These are phyloP conservation scores for Clarias gariepinus DNA, from an alignment of 2,113 vertebrate species.

Conservation along the genomic window DNA sequence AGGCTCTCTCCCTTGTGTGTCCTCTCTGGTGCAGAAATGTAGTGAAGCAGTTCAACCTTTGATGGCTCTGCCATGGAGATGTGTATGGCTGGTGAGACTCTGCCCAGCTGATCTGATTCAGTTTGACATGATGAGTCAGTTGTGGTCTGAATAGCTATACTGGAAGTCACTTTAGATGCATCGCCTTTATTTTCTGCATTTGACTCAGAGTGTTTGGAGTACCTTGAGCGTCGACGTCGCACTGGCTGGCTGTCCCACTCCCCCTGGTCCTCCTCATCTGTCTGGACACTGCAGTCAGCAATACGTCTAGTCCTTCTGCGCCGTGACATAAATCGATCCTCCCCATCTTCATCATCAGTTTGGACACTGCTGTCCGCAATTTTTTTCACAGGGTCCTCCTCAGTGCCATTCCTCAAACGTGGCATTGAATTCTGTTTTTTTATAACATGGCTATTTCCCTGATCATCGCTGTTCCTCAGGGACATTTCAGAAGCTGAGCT, in stretches of 20 bases:
- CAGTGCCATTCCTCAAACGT: conserved; percentile 83
- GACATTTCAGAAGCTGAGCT: conserved; percentile 95
- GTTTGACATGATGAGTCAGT: conserved; percentile 96
- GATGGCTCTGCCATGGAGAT: conserved; percentile 88
- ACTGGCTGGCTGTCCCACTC: conserved; percentile 94
- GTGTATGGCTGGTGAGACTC: conserved; percentile 93
- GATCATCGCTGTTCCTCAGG: conserved; percentile 84
- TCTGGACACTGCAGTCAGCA: conserved; percentile 93
- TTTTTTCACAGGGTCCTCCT: conserved; percentile 82
- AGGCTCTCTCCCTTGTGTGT: conserved; percentile 92
- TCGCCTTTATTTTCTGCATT: conserved; percentile 81
- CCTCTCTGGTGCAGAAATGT: conserved; percentile 95
- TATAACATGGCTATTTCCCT: conserved; percentile 79
- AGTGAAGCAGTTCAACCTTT: conserved; percentile 90
- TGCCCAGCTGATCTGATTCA: conserved; percentile 85
- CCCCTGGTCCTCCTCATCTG: conserved; percentile 91
- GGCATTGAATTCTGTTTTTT: conserved; percentile 98
- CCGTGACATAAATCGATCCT: conserved; percentile 85
- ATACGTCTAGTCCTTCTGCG: conserved; percentile 87
- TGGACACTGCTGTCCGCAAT: conserved; percentile 92
- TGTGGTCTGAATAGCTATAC: conserved; percentile 93
- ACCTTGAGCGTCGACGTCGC: conserved; percentile 84
- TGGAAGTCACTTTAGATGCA: conserved; percentile 76
- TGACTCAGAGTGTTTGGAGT: conserved; percentile 85
- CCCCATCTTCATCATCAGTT: conserved; percentile 94